These are phyloP conservation scores for Drosophila kepulauana DNA, from an alignment of 1,140 invertebrate species.

Conservation along the genomic window DNA sequence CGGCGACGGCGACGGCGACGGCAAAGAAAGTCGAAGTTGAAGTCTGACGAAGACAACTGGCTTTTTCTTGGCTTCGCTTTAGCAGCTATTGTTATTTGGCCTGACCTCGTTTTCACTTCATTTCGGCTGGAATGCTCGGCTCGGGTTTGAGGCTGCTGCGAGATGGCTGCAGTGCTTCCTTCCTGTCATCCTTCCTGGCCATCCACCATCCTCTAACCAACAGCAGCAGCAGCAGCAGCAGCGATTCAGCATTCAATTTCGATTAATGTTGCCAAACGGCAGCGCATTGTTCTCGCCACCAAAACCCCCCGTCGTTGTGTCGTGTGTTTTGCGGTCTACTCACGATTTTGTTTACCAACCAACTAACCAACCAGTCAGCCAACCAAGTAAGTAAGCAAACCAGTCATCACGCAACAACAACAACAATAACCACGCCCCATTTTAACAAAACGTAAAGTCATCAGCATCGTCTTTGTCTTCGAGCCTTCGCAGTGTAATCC, in stretches of 20 bases:
- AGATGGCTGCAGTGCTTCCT: slow-evolving; percentile 56
- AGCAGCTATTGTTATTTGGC: slow-evolving; percentile 7
- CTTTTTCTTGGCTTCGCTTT: slow-evolving; percentile 19
- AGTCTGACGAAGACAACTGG: slow-evolving; percentile 29
- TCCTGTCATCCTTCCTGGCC: slow-evolving; percentile 45
- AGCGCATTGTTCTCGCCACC: slow-evolving; percentile 14
- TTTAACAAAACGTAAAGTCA: slow-evolving; percentile 32
- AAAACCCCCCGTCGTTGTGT: not conserved
- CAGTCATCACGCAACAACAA: slow-evolving; percentile 42
- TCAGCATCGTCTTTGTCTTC: slow-evolving; percentile 1
- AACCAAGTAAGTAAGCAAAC: slow-evolving; percentile 5
- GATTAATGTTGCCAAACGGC: slow-evolving; percentile 71
- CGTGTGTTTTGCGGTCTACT: not conserved
- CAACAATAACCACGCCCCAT: not conserved
- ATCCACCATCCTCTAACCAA: not conserved
- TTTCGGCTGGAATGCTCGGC: slow-evolving; percentile 32
- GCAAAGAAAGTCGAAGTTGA: not conserved
- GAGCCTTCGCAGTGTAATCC: slow-evolving; percentile 11
- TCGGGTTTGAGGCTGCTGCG: not conserved
- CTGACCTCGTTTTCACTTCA: slow-evolving; percentile 48
- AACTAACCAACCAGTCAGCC: not conserved
- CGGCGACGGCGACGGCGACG: not conserved
- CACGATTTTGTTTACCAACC: slow-evolving; percentile 54
- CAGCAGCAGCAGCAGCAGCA: not conserved
- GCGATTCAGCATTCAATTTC: slow-evolving; percentile 62